phyloP scores from a whole-genome alignment of 2,113 vertebrate genomes.

The Gymnogyps californianus region DNA sequence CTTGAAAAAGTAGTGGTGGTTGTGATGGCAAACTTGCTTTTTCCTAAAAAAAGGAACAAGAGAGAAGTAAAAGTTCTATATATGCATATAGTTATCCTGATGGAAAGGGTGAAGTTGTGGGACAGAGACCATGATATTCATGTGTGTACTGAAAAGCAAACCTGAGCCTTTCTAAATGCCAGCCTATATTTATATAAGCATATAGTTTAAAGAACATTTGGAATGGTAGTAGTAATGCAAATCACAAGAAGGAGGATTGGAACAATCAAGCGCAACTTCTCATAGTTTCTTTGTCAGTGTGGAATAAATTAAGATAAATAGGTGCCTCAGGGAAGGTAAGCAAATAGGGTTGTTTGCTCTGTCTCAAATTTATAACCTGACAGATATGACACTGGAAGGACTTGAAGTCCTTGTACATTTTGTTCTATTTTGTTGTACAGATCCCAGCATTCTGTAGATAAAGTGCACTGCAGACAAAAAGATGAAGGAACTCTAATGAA shows the following conservation, averaged over 20 bases:
- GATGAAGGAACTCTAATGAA: conserved; percentile 47
- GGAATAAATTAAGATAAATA: conserved; percentile 3
- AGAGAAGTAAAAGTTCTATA: neutral
- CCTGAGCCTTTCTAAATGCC: neutral
- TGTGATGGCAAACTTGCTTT: neutral
- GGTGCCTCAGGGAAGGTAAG: neutral
- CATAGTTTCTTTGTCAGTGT: neutral
- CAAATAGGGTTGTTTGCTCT: neutral
- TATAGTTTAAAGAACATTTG: neutral
- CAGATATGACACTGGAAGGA: conserved; percentile 11
- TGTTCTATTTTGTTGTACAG: conserved; percentile 21
- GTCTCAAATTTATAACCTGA: conserved; percentile 6
- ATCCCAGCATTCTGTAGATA: conserved; percentile 1
- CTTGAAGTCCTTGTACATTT: conserved; percentile 6
- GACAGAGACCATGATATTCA: neutral
- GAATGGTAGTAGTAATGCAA: neutral
- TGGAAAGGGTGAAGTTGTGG: neutral
- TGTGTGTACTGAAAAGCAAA: neutral
- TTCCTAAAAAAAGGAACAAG: neutral
- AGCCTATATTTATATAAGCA: neutral
- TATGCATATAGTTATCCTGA: neutral
- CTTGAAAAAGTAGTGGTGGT: neutral
- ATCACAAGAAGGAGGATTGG: neutral
- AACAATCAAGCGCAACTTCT: neutral
- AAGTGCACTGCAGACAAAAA: conserved; percentile 6